Percentiles rank a stretch among this genome's conserved stretches.
Evolutionary conservation across 2,113 vertebrate genomes (phyloP).

Genomic region (Danio rerio): DNA sequence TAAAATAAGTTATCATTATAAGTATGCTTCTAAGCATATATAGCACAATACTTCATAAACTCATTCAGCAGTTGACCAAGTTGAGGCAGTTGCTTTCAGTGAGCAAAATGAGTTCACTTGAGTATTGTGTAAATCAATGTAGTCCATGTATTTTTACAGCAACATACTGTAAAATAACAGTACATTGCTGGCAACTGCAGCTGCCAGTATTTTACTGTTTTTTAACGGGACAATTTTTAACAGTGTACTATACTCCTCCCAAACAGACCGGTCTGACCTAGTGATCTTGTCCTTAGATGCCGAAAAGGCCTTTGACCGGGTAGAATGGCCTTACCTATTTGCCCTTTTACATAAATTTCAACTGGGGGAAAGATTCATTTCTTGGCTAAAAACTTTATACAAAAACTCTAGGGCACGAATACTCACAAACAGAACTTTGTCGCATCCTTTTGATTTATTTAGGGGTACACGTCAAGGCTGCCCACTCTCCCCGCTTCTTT

Average conservation of each 20-base stretch:
- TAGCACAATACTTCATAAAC: no score
- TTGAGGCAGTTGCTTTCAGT: no score
- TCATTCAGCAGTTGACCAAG: no score
- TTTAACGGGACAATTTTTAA: no score
- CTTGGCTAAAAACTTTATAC: conserved; percentile 7
- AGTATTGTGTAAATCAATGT: no score
- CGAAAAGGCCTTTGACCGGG: neutral
- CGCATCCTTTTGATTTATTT: neutral
- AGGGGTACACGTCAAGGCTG: neutral
- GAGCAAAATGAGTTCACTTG: no score
- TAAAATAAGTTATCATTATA: no score
- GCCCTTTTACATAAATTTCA: neutral
- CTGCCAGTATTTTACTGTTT: no score
- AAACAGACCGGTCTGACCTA: neutral
- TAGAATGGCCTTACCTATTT: neutral
- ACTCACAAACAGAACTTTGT: neutral
- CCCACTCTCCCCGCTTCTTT: neutral
- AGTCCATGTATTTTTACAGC: no score
- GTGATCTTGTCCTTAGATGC: neutral
- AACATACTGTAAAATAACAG: no score
- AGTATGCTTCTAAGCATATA: no score
- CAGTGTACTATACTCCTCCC: conserved; percentile 12
- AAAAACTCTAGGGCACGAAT: neutral
- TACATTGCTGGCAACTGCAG: no score
- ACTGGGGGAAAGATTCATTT: neutral